phyloP scores from a whole-genome alignment of 2,797 vertebrate genomes.

The Acanthis flammea region DNA sequence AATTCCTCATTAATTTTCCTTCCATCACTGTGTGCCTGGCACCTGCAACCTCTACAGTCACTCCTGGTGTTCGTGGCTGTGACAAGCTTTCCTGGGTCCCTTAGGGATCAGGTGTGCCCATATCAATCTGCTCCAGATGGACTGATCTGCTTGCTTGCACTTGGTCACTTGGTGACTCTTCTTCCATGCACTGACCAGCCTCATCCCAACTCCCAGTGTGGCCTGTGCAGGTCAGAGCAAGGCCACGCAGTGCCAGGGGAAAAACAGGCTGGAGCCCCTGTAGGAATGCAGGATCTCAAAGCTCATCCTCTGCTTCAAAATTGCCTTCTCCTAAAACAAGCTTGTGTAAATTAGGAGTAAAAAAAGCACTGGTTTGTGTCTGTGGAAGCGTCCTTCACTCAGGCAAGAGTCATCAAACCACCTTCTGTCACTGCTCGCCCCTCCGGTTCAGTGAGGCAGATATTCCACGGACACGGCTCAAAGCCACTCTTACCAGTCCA shows the following conservation, averaged over 20 bases:
- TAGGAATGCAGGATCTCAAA: not conserved
- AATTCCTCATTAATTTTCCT: not conserved
- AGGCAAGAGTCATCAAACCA: not conserved
- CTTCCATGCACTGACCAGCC: not conserved
- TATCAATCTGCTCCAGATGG: not conserved
- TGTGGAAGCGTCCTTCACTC: not conserved
- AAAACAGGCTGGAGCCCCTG: not conserved
- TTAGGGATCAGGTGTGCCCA: not conserved
- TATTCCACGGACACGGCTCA: not conserved
- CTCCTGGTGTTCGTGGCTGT: rapidly evolving
- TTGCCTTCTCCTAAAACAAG: not conserved
- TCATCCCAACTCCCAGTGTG: not conserved
- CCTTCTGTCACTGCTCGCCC: not conserved
- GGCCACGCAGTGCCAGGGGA: not conserved
- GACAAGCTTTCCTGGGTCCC: not conserved
- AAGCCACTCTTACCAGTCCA: slow-evolving; percentile 2
- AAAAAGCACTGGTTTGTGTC: not conserved
- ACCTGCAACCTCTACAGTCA: not conserved
- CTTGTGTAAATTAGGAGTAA: not conserved
- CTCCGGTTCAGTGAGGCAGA: not conserved
- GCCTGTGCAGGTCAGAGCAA: rapidly evolving
- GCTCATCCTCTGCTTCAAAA: not conserved
- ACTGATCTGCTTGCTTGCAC: not conserved
- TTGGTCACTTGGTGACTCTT: not conserved
- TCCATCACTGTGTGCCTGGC: not conserved